Evolutionary conservation across 2,113 vertebrate species (phyloP).

Genomic region (Ammodytes dubius): DNA sequence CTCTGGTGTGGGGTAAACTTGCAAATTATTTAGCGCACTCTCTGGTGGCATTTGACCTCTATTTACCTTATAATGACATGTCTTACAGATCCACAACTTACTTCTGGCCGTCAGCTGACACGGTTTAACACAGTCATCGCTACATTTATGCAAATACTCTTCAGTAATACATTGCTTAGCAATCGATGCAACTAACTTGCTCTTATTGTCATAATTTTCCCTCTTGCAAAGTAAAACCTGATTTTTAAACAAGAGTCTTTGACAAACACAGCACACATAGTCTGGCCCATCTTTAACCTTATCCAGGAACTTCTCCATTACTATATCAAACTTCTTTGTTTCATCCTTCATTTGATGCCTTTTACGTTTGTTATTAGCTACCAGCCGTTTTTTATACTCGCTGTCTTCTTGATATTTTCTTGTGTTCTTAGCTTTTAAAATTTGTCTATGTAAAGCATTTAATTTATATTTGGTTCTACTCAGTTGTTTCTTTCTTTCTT

Average conservation of each 20-base stretch:
- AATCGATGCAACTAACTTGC: too few relatives aligned
- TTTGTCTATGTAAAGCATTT: neutral
- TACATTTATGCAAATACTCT: conserved; percentile 1
- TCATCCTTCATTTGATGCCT: neutral
- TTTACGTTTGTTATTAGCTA: neutral
- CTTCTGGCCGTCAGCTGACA: neutral
- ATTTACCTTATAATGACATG: neutral
- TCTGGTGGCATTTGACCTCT: neutral
- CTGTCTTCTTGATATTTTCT: neutral
- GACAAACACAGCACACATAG: neutral
- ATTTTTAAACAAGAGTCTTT: too few relatives aligned
- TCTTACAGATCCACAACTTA: neutral
- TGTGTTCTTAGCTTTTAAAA: too few relatives aligned
- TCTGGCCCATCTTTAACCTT: neutral
- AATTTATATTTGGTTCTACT: too few relatives aligned
- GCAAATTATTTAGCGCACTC: neutral
- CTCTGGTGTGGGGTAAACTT: neutral
- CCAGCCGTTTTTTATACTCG: neutral
- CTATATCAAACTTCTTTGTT: neutral
- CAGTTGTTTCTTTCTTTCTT: too few relatives aligned
- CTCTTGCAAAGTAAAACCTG: too few relatives aligned
- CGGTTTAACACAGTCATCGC: neutral
- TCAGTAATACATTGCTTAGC: neutral
- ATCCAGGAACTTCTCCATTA: neutral
- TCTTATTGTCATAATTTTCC: neutral